These are phyloP conservation scores for Dinocampus coccinellae DNA, from an alignment of 2,888 invertebrate genomes.

Conservation along the genomic window DNA sequence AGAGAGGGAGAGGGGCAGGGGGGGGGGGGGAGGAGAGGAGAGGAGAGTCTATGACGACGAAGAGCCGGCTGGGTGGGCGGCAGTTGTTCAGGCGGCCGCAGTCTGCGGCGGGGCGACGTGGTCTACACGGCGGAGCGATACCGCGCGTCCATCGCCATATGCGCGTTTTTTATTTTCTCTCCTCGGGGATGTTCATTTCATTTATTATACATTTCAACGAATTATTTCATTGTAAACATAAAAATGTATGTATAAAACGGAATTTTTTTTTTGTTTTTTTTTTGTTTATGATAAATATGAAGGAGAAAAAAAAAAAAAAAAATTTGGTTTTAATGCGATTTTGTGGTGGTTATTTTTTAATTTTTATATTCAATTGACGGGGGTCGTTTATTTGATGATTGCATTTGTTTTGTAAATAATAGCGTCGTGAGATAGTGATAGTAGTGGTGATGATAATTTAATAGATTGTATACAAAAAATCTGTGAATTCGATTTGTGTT, in stretches of 20 bases:
- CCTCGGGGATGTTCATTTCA: too few species aligned
- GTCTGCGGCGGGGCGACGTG: constrained; percentile 64
- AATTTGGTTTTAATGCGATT: background rate
- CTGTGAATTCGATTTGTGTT: constrained; percentile 31
- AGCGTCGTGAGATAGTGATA: background rate
- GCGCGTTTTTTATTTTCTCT: constrained; percentile 43
- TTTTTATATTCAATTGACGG: background rate
- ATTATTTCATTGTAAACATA: too few species aligned
- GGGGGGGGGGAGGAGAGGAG: constrained; percentile 16
- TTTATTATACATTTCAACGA: too few species aligned
- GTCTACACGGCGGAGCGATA: constrained; percentile 59
- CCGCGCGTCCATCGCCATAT: constrained; percentile 55
- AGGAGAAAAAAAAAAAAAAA: background rate
- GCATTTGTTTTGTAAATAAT: background rate
- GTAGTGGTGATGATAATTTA: background rate
- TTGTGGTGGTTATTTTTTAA: background rate
- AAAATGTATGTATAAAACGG: too few species aligned
- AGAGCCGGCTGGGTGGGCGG: constrained; percentile 63
- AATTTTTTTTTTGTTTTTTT: too few species aligned
- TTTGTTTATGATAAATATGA: too few species aligned
- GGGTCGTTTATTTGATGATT: background rate
- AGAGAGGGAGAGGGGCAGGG: too few species aligned
- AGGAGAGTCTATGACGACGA: constrained; percentile 27
- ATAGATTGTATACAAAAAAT: background rate
- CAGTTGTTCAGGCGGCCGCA: constrained; percentile 61